Conservation (phyloP, 2,113 vertebrate species). For the Phylloscopus trochiloides region DNA sequence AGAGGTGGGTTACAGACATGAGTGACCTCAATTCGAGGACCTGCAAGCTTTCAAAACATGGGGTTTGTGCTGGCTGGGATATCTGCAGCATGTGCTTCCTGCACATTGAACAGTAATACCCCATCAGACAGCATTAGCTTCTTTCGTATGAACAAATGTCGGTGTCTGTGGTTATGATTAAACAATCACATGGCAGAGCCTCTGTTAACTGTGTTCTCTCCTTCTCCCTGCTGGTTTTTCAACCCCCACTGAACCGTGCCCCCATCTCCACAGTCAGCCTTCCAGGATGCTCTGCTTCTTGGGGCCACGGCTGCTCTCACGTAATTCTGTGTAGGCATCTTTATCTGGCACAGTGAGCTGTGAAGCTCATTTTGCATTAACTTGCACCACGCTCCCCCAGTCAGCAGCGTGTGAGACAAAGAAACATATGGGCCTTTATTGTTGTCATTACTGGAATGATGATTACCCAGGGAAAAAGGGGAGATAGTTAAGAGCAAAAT, state of each 20-base stretch:
- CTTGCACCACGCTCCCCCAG: not conserved
- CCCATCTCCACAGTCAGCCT: not conserved
- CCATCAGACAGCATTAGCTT: not conserved
- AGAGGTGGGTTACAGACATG: not conserved
- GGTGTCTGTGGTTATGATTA: not conserved
- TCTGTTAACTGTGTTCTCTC: not conserved
- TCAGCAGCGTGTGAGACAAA: not conserved
- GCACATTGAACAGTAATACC: not conserved
- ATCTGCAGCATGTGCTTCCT: not conserved
- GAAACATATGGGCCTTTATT: slow-evolving; percentile 32
- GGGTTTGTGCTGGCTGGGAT: not conserved
- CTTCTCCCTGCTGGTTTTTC: not conserved
- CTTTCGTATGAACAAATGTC: not conserved
- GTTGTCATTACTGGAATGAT: slow-evolving; percentile 14
- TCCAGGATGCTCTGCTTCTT: not conserved
- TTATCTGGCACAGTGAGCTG: not conserved
- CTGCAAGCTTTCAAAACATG: not conserved
- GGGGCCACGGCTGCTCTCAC: not conserved
- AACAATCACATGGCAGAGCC: not conserved
- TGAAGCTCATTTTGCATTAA: not conserved
- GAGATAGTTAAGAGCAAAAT: slow-evolving; percentile 15
- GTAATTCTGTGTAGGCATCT: not conserved
- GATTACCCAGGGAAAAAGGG: slow-evolving; percentile 26
- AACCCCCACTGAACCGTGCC: accelerated
- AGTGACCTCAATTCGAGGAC: not conserved